Evolutionary conservation across 2,113 vertebrate species (phyloP), one percentile per base, ranked within the genome.

Genomic region (Anarrhichthys ocellatus): DNA sequence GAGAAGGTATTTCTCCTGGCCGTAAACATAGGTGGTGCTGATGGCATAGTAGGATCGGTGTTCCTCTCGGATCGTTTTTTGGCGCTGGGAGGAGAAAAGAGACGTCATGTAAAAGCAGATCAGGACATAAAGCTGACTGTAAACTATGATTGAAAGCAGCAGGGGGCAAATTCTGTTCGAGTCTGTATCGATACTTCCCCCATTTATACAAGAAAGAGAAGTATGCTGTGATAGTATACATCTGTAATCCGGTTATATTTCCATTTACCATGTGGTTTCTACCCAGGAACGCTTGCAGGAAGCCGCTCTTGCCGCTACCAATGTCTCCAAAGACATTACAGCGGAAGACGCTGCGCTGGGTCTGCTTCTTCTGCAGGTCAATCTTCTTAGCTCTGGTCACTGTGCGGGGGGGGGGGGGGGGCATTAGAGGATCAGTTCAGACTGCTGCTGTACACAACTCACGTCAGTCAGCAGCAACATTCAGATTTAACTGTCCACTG

Each of bases 351-450:
- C 96, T 97, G 71, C 98, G 96, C 93, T 99, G 97, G 34, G 98
- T 99, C 91, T 99, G 98, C 76, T 96, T 98, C 94, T 99, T 99
- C 95, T 99, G 97, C 42, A 99, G 95, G 92, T 99, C 98, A 91
- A 98, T 97, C 93, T 97, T 98, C 94, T 99, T 99, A 92, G 97
- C 97, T 91, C 98, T 96, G 61, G 97, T 99, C 90, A 99, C 98
- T 99, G 89, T 76, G 73, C 8, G 18, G 38, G 36, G 75, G 61
- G 48, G 11, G 29, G 32, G 34, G 38, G 32, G 8, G 24, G 38
- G 38, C 13, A 78, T 56, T 69, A 81, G 32, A 81, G 65, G 71
- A 84, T 88, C 89, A 88, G 88, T 87, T 90, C 3, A 81, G 38
- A 68, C 44, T 15, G 44, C 36, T 58, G 52, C 32, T 38, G 46